Evolutionary conservation across 2,888 invertebrate genomes (phyloP).

Genomic region (Hyppa rectilinea): DNA sequence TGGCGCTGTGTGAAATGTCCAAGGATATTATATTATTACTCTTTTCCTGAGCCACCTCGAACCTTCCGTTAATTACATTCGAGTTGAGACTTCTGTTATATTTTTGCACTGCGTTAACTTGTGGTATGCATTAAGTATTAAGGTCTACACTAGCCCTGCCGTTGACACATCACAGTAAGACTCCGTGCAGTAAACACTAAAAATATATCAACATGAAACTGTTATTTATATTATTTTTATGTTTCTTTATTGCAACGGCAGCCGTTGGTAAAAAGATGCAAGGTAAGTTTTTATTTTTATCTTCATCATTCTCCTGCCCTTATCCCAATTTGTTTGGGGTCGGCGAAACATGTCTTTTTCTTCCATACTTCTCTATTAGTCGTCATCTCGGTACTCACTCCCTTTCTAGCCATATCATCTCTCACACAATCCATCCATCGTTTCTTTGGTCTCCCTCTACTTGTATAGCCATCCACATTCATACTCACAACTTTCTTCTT

Average conservation of each 20-base stretch:
- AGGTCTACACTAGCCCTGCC: not conserved
- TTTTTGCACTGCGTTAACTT: not conserved
- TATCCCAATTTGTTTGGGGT: no score
- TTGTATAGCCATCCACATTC: no score
- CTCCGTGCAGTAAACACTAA: not conserved
- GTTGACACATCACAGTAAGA: not conserved
- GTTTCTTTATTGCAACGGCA: conserved; percentile 6
- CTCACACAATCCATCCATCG: no score
- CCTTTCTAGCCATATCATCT: no score
- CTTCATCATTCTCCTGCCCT: no score
- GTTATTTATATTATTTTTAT: conserved; percentile 24
- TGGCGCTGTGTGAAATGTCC: no score
- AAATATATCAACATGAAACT: conserved; percentile 28
- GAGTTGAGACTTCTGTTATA: conserved; percentile 11
- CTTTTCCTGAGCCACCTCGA: not conserved
- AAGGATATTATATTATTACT: no score
- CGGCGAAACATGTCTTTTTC: no score
- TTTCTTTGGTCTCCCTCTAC: no score
- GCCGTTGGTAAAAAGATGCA: not conserved
- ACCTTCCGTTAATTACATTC: not conserved
- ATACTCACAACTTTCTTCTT: no score
- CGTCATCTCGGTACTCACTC: no score
- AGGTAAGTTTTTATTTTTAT: conserved; percentile 21
- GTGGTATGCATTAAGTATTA: conserved; percentile 1
- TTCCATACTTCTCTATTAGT: no score